These are phyloP conservation scores for Calameuta idolon DNA, from an alignment of 2,888 invertebrate genomes.

Conservation along the genomic window DNA sequence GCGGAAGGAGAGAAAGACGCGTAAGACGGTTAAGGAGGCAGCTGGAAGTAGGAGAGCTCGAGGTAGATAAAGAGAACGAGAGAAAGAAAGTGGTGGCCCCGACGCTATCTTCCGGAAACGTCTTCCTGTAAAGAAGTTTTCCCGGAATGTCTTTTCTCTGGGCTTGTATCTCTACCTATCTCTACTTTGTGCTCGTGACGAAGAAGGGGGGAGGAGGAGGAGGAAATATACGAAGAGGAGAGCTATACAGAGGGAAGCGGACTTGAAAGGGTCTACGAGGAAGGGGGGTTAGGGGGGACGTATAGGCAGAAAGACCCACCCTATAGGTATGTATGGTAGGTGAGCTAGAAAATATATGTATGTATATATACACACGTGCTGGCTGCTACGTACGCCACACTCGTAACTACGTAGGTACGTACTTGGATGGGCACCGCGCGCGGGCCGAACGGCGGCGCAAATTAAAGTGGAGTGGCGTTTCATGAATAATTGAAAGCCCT, in stretches of 20 bases:
- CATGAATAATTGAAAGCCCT: constrained; percentile 47
- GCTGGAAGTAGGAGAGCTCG: background rate
- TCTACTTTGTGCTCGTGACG: background rate
- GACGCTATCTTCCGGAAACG: constrained; percentile 15
- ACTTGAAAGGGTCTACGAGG: background rate
- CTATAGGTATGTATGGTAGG: background rate
- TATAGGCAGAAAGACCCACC: background rate
- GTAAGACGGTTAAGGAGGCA: background rate
- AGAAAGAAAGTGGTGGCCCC: constrained; percentile 14
- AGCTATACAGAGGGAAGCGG: background rate
- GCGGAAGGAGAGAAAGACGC: constrained; percentile 15
- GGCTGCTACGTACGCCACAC: background rate
- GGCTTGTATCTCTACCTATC: constrained; percentile 3
- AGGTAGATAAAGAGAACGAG: background rate
- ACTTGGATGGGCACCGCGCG: background rate
- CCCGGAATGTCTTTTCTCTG: constrained; percentile 9
- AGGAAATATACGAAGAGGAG: background rate
- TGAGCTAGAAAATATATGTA: background rate
- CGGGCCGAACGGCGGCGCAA: constrained; percentile 28
- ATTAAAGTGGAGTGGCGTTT: constrained; percentile 52
- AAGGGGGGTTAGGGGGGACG: no score
- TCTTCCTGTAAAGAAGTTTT: constrained; percentile 24
- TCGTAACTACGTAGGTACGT: background rate
- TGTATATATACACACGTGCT: background rate
- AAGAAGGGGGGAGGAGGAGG: background rate